Evolutionary conservation across 2,113 vertebrate species (phyloP).

Genomic region (Macquaria ambigua): DNA sequence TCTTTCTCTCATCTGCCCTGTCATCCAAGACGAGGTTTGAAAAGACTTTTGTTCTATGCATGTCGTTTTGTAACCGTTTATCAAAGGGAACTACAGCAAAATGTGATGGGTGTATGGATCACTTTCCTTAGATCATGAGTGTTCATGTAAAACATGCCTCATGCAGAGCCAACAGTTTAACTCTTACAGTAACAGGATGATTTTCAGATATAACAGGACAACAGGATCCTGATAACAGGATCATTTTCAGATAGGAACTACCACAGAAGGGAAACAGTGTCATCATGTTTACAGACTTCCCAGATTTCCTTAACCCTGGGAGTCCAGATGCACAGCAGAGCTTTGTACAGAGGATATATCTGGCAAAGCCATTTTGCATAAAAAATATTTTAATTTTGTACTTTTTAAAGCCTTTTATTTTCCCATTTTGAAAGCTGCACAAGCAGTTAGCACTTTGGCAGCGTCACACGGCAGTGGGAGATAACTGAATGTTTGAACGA

Average conservation of each 20-base stretch:
- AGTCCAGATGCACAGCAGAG: constrained; percentile 35
- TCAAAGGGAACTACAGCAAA: neutral
- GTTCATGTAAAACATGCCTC: constrained; percentile 1
- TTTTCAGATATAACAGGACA: too few species aligned
- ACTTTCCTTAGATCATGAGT: neutral
- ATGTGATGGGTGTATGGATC: neutral
- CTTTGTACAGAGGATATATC: constrained; percentile 31
- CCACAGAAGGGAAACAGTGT: constrained; percentile 14
- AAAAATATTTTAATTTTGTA: constrained; percentile 19
- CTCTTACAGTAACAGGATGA: neutral
- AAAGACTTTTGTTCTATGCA: neutral
- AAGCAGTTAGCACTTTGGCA: constrained; percentile 23
- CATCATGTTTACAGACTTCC: constrained; percentile 71
- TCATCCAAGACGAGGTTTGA: neutral
- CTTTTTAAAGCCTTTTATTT: constrained; percentile 34
- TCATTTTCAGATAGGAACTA: neutral
- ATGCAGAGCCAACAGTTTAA: too few species aligned
- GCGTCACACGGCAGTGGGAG: neutral
- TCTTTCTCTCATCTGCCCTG: neutral
- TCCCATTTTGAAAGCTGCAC: neutral
- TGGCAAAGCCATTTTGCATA: constrained; percentile 15
- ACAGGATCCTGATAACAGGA: too few species aligned
- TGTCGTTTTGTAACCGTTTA: neutral
- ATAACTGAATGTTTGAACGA: neutral
- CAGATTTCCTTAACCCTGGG: constrained; percentile 6